Evolutionary conservation across 2,888 invertebrate genomes (phyloP), one percentile per base, ranked within the genome.

Genomic region (Nipponacmea schrenckii): DNA sequence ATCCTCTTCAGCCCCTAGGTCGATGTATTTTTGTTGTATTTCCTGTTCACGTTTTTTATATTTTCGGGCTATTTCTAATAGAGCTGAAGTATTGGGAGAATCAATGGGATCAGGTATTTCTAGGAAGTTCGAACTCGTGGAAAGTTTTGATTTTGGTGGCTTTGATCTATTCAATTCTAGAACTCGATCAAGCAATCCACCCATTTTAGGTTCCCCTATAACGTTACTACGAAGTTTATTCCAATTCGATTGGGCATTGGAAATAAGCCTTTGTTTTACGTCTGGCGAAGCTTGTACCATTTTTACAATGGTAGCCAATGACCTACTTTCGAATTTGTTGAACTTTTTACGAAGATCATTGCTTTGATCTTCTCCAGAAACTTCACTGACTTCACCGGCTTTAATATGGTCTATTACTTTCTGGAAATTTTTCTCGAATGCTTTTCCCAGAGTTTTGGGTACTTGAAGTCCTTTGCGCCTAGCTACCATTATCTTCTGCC

Each of bases 371-470:
- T 69, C 48, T 48, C 66, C 50, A 15, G 64, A n/a, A 46, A 27
- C n/a, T 73, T 62, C 77, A 65, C 8, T 68, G 63, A 20, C 71
- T 62, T 79, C 76, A 12, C 76, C 73, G 0, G 73, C 74, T 24
- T 75, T 67, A 7, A 81, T 74, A 24, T 73, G 72, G 2, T 67
- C 65, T 26, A 80, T 78, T 17, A 81, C 62, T 66, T 75, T 77
- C 3, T 71, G 65, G 63, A 79, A 80, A 64, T 81, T 81, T 64
- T 75, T 80, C 68, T 77, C 66, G 70, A 83, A 83, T 64, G 79
- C 80, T 15, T 77, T 76, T 46, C 78, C 77, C 1, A 82, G 74
- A 1, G 81, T 81, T 56, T 74, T 71, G n/a, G 72, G 76, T 1
- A 65, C 68, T 12, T 75, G 63, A 1, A 63, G 44, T 7, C 46